Evolutionary conservation across 2,888 invertebrate genomes (phyloP), one percentile per base, ranked within the genome.

Genomic region (Bellardia pandia): DNA sequence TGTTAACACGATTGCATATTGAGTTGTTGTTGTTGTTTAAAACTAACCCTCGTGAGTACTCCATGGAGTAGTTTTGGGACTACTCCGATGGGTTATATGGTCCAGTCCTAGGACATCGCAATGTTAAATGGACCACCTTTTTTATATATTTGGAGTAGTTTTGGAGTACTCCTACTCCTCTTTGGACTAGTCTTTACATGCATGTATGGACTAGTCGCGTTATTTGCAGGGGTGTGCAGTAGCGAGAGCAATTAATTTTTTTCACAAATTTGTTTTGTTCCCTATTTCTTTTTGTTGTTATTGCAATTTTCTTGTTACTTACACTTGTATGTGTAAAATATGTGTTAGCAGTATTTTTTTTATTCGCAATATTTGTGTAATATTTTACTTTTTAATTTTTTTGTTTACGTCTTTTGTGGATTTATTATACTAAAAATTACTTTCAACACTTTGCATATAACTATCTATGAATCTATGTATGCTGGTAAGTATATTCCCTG

Each of bases 371-470:
- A 66, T 68, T 16, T 64, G 58, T 78, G 13, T 66, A 72, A 72
- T 64, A 72, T 30, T 42, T 48, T 62, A 37, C 66, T 69, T 56
- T 8, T 48, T 62, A 58, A 68, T 74, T 62, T 33, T 66, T 72
- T 68, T 86, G 76, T 81, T 8, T 66, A 5, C 33, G 23, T 40
- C 68, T 48, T 76, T 66, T 85, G 76, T 80, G 83, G 84, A 90
- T 90, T 89, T 89, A 90, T 89, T 89, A 84, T 78, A 85, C 86
- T 82, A 86, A 87, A 87, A 90, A 89, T 89, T 89, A 89, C 89
- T 89, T 88, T 89, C 86, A 89, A 85, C 89, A 84, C 79, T 87
- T 85, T 87, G 48, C 51, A 58, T 58, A 23, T 23, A 16, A 56
- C 16, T 56, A 56, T 53, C 11, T 23, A 40, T 16, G 56, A 8